Conservation (phyloP, 2,113 vertebrate species). For the Halichoerus grypus region DNA sequence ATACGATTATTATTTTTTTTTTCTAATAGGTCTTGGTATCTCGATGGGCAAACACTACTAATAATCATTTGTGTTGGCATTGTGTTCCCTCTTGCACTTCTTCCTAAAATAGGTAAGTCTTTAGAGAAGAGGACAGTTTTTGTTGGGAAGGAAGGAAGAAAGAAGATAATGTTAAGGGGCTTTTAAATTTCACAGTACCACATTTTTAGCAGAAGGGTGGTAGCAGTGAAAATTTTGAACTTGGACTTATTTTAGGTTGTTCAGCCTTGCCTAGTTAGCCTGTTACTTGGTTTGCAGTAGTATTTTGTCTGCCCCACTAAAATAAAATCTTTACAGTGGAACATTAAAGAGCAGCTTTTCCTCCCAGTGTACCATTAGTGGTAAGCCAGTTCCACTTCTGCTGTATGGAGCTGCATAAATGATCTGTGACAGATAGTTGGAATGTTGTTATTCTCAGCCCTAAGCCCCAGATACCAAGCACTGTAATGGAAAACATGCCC, state of each 20-base stretch:
- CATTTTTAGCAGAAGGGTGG: slow-evolving; percentile 82
- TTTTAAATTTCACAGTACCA: slow-evolving; percentile 83
- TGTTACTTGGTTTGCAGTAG: slow-evolving; percentile 89
- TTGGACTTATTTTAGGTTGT: slow-evolving; percentile 78
- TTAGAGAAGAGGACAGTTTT: slow-evolving; percentile 76
- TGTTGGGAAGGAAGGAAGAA: not conserved
- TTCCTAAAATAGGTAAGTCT: slow-evolving; percentile 95
- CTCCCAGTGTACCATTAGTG: slow-evolving; percentile 89
- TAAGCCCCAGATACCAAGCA: slow-evolving; percentile 89
- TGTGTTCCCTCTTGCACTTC: slow-evolving; percentile 94
- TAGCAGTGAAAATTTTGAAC: slow-evolving; percentile 80
- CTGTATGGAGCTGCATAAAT: slow-evolving; percentile 89
- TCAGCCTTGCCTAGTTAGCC: slow-evolving; percentile 88
- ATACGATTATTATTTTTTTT: slow-evolving; percentile 51
- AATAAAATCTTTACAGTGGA: slow-evolving; percentile 91
- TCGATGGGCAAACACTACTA: slow-evolving; percentile 91
- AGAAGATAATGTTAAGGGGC: slow-evolving; percentile 39
- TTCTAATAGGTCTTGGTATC: slow-evolving; percentile 92
- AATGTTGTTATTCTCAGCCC: slow-evolving; percentile 90
- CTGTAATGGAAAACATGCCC: slow-evolving; percentile 90
- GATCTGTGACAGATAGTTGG: slow-evolving; percentile 91
- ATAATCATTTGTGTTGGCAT: slow-evolving; percentile 91
- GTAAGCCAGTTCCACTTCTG: slow-evolving; percentile 90
- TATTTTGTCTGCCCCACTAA: slow-evolving; percentile 90
- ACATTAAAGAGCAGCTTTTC: slow-evolving; percentile 91